Evolutionary conservation across 2,113 vertebrate species (phyloP), one percentile per base, ranked within the genome.

Genomic region (Sylvilagus bachmani): DNA sequence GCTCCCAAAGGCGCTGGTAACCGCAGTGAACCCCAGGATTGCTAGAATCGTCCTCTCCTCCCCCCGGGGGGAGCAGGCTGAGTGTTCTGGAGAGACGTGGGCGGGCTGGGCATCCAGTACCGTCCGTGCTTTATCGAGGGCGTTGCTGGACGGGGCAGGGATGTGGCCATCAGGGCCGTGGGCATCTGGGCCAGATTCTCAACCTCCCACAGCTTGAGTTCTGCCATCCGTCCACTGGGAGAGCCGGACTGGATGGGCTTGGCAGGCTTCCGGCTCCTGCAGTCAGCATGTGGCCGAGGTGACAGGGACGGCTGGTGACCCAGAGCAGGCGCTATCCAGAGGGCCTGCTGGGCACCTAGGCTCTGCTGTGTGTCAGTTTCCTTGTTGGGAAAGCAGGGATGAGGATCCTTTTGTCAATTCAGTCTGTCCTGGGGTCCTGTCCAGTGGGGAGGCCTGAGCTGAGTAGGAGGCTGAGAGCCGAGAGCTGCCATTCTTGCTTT

Each of bases 41-140:
- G 17, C 71, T 82, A n/a, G 61, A 58, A 93, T 75, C 58, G 74
- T 29, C n/a, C 38, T 86, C n/a, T 21, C 79, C 78, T 84, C 62
- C 33, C 69, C 6, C 25, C 0, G 1, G 89, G 69, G 89, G 67
- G 71, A 89, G 90, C 36, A 49, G 75, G 62, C 93, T 80, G 87
- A 89, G 77, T 69, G 67, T 90, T 96, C 80, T 17, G 44, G 91
- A 89, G 69, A 78, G 58, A 73, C 2, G 93, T 94, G 75, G 96
- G 92, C 1, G 55, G 79, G 16, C 75, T 67, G 90, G 90, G 33
- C 38, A 2, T 49, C 1, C 89, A 71, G 67, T 3, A 29, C 70
- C 73, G 71, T 82, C 90, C 93, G 83, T 95, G 90, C 75, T 91
- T 55, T 25, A 38, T 73, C 89, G 89, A 86, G 79, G 93, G 77